Base-by-base conservation (phyloP, 1,140 invertebrate species). In the Drosophila kikkawai region DNA sequence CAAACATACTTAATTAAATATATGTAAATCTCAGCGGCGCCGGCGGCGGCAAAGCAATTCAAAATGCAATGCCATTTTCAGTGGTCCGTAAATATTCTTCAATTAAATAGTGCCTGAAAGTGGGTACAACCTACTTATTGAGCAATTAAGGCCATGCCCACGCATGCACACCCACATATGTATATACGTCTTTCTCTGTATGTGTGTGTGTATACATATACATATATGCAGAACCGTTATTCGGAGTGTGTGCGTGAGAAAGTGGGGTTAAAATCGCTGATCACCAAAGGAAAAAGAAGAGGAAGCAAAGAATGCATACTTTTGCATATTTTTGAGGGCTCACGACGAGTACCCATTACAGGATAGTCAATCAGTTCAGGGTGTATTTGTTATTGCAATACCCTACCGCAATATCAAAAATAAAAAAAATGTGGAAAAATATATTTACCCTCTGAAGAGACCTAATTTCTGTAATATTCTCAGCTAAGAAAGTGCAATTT, bases 121-220 rank as follows among this genome's bases (percentile, higher is more conserved):
- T 67, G 61, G 60, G 67, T 74, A 59, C 82, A 71, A 86, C 81
- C 79, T 74, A 70, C 78, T 74, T 85, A 84, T 85, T 84, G 79
- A 84, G 79, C 66, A 82, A 85, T 86, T 87, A 86, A 79, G 82
- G 65, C 79, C 78, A 65, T 81, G 65, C 66, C 57, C 81, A 69
- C 68, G 68, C 56, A 66, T 65, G 71, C 53, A 77, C 64, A 53
- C 60, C 65, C 55, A 79, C 58, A 65, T 60, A 48, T 64, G 17
- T 47, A 69, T 39, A 56, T 39, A 48, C 39, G 55, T 4, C 19
- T 45, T 26, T 50, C 11, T 58, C 29, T 57, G 13, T 57, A 44
- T 37, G 53, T 71, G 48, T 39, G 22, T 56, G 34, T 39, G 19
- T 22, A 26, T 47, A 15, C 12, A 17, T 7, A 32, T 51, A 51